Evolutionary conservation across 1,140 invertebrate species (phyloP).

Genomic region (Leptinotarsa undecemlineata): DNA sequence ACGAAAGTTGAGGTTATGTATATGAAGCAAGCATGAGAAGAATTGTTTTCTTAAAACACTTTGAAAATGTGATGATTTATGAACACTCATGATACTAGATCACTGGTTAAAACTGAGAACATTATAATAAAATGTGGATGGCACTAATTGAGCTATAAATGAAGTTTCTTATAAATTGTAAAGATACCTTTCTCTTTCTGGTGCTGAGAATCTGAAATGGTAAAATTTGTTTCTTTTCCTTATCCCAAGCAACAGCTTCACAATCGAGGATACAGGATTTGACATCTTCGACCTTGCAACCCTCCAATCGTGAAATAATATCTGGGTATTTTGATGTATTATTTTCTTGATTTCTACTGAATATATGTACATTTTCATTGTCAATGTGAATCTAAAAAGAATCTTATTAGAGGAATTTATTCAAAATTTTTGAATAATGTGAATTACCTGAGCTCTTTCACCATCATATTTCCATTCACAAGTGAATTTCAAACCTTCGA

Average conservation of each 20-base stretch:
- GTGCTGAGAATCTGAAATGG: slow-evolving; percentile 98
- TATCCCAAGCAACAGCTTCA: slow-evolving; percentile 97
- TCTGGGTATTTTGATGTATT: slow-evolving; percentile 99
- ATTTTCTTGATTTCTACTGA: slow-evolving; percentile 97
- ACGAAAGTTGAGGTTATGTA: too few relatives aligned
- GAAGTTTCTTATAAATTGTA: background rate
- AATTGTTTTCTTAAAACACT: too few relatives aligned
- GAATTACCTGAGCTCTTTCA: slow-evolving; percentile 88
- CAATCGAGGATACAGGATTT: slow-evolving; percentile 92
- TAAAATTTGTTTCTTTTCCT: slow-evolving; percentile 85
- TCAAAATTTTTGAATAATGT: background rate
- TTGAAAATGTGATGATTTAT: too few relatives aligned
- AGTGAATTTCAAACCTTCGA: slow-evolving; percentile 91
- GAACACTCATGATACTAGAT: too few relatives aligned
- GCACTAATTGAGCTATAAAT: too few relatives aligned
- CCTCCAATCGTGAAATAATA: slow-evolving; percentile 76
- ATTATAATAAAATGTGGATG: too few relatives aligned
- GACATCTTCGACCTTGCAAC: slow-evolving; percentile 65
- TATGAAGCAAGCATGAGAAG: too few relatives aligned
- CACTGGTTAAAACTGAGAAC: too few relatives aligned
- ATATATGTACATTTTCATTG: slow-evolving; percentile 77
- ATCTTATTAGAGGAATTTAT: too few relatives aligned
- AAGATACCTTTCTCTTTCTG: slow-evolving; percentile 85
- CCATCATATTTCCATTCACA: slow-evolving; percentile 99
- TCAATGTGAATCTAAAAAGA: slow-evolving; percentile 71